Percentiles rank a stretch among this genome's conserved stretches.
Evolutionary conservation across 1,140 invertebrate genomes (phyloP).

Genomic region (Lerema accius): DNA sequence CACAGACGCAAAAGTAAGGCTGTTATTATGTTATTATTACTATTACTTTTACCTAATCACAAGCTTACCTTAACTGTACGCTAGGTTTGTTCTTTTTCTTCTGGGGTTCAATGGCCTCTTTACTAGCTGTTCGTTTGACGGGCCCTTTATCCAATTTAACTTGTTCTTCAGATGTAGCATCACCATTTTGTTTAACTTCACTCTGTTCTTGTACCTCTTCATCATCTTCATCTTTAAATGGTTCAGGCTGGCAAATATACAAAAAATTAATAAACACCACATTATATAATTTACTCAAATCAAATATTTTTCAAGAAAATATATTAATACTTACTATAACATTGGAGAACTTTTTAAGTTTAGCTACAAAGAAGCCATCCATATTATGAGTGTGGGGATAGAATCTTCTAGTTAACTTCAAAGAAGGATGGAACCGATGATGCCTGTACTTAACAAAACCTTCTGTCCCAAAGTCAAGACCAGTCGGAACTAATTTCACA

Average conservation of each 20-base stretch:
- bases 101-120: slow-evolving; percentile 42
- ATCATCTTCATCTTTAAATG: slow-evolving; percentile 82
- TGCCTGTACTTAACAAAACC: slow-evolving; percentile 96
- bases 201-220: slow-evolving; percentile 59
- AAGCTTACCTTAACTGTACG: slow-evolving; percentile 3
- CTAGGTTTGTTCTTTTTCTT: slow-evolving; percentile 60
- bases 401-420: slow-evolving; percentile 95
- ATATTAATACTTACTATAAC: slow-evolving; percentile 86
- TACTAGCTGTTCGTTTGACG: slow-evolving; percentile 53
- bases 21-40: no score
- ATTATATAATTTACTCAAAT: slow-evolving; percentile 6
- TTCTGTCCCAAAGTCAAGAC: slow-evolving; percentile 97
- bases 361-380: slow-evolving; percentile 99
- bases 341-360: slow-evolving; percentile 98
- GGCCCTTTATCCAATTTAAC: slow-evolving; percentile 59
- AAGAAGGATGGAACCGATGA: slow-evolving; percentile 95
- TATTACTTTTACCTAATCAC: no score
- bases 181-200: slow-evolving; percentile 52
- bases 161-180: slow-evolving; percentile 48
- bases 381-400: slow-evolving; percentile 99
- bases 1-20: no score
- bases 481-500: slow-evolving; percentile 97
- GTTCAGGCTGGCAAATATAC: slow-evolving; percentile 64
- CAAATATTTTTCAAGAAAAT: no score
- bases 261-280: slow-evolving; percentile 2